These are phyloP conservation scores for Metallyticus violacea DNA, from an alignment of 2,888 invertebrate genomes.

Conservation along the genomic window DNA sequence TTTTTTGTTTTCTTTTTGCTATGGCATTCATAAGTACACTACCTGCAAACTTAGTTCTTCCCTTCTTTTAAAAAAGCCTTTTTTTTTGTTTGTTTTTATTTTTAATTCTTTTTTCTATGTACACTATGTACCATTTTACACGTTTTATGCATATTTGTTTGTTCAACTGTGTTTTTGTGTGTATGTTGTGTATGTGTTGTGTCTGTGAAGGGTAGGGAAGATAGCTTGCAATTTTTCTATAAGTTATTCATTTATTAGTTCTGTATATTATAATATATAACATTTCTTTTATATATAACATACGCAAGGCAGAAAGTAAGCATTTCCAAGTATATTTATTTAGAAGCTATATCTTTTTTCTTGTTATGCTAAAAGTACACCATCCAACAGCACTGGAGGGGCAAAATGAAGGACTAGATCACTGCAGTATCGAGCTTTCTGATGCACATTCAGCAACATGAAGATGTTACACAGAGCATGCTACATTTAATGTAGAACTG, in stretches of 20 bases:
- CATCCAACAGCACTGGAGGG: background rate
- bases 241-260: slow-evolving; percentile 19
- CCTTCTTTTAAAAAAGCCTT: background rate
- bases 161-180: background rate
- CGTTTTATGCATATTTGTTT: background rate
- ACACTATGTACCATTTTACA: background rate
- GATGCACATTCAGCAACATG: background rate
- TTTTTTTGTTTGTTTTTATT: too few species aligned
- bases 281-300: slow-evolving; percentile 25
- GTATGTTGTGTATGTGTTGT: background rate
- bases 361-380: background rate
- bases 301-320: slow-evolving; percentile 23
- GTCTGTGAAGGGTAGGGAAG: background rate
- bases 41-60: background rate
- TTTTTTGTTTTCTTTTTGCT: background rate
- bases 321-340: slow-evolving; percentile 20
- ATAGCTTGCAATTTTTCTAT: background rate
- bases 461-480: background rate
- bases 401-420: background rate
- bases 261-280: slow-evolving; percentile 25
- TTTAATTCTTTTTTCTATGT: background rate
- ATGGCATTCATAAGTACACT: background rate
- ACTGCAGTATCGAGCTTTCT: background rate
- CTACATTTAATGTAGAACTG: background rate
- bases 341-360: background rate